Base-by-base conservation (phyloP, 1,140 invertebrate species). In the Batillaria attramentaria region DNA sequence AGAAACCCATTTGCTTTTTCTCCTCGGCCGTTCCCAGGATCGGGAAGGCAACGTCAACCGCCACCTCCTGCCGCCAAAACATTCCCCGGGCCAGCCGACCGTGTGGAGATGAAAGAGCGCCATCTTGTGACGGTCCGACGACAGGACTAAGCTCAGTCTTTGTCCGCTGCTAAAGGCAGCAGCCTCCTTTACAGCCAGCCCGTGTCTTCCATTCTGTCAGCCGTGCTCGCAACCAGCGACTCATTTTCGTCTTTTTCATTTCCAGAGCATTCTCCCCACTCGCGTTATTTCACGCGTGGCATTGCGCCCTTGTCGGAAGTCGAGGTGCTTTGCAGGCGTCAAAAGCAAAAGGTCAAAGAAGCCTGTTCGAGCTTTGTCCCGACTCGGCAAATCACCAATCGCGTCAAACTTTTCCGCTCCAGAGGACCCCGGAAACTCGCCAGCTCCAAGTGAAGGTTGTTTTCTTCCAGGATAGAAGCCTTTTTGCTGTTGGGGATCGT, bases 231-330 rank as follows among this genome's bases (percentile, higher is more conserved):
- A 62, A 24, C 33, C 24, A 31, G 10, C 24, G 24, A 62, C 57
- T 31, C 57, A 62, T 62, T 24, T 28, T 24, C 33, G 3, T 62
- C 6, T 62, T 62, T 62, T 62, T 62, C 24, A 10, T n/a, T 13
- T 24, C 57, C n/a, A n/a, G 50, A 62, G 10, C 10, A 18, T 62
- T 31, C 33, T 62, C n/a, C 24, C 57, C n/a, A n/a, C n/a, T n/a
- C n/a, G n/a, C 24, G n/a, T 62, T 62, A 62, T 62, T 62, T 62
- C 33, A 24, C 57, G 57, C 57, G 8, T 62, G 57, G 57, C 57
- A n/a, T 62, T 31, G 24, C 57, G n/a, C n/a, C 57, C 57, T 3
- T 62, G 57, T 62, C n/a, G 57, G 57, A 62, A 62, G 57, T 62
- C 57, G 6, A 24, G 57, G 57, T 31, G 8, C 57, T 10, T n/a